phyloP scores from a whole-genome alignment of 2,113 vertebrate species.

The Callopanchax toddi region DNA sequence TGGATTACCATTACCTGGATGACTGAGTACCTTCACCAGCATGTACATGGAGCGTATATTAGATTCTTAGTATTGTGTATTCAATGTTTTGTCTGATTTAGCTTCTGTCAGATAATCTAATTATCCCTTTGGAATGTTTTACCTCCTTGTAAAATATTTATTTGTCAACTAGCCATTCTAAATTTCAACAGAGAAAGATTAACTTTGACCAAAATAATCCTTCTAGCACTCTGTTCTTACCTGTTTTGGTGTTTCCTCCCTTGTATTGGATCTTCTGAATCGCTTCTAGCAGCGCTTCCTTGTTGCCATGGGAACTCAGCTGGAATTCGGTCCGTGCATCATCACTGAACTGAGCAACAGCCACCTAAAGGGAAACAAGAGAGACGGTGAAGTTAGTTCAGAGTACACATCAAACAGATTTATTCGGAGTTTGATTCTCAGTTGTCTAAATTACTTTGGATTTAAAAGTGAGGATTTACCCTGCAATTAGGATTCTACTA shows the following conservation, averaged over 20 bases:
- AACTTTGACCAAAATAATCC: not conserved
- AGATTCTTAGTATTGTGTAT: not conserved
- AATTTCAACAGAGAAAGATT: not conserved
- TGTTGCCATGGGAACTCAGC: slow-evolving; percentile 86
- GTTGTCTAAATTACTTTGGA: not conserved
- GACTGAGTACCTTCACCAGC: too few relatives aligned
- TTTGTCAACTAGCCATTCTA: not conserved
- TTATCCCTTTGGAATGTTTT: too few relatives aligned
- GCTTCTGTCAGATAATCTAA: too few relatives aligned
- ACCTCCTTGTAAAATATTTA: not conserved
- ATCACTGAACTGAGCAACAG: slow-evolving; percentile 95
- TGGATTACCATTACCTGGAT: too few relatives aligned
- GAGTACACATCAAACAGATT: slow-evolving; percentile 11
- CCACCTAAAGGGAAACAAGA: slow-evolving; percentile 83
- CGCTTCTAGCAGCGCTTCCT: slow-evolving; percentile 90
- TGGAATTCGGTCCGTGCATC: slow-evolving; percentile 96
- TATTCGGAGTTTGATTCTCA: not conserved
- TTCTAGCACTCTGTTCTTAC: slow-evolving; percentile 50
- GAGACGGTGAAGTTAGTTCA: slow-evolving; percentile 12
- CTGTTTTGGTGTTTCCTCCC: slow-evolving; percentile 98
- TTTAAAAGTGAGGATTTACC: not conserved
- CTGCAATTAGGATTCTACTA: too few relatives aligned
- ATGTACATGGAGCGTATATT: too few relatives aligned
- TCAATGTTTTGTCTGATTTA: not conserved
- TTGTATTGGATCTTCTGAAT: slow-evolving; percentile 93